A percentile compares a stretch with the other conserved stretches of the same genome.
Evolutionary conservation across 2,113 vertebrate genomes (phyloP).

Genomic region (Hucho hucho): DNA sequence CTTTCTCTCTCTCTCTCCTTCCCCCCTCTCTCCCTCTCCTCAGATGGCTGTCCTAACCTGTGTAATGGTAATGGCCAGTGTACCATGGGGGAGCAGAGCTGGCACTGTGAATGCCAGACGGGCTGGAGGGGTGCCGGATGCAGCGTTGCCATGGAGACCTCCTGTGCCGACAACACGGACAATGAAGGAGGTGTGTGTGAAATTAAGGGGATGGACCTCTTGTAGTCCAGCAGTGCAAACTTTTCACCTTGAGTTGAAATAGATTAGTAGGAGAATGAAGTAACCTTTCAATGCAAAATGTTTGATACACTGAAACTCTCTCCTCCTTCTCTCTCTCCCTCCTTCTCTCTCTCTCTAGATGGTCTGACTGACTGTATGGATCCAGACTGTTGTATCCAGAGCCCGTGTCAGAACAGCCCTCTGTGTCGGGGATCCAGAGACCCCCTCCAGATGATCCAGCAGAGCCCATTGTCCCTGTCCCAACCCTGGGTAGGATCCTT

Average conservation of each 20-base stretch:
- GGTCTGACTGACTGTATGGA: constrained; percentile 97
- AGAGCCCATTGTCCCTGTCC: constrained; percentile 77
- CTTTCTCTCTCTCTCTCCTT: constrained; percentile 1
- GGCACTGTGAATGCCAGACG: constrained; percentile 98
- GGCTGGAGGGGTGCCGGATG: constrained; percentile 98
- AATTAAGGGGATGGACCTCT: background rate
- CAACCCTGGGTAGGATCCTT: constrained; percentile 87
- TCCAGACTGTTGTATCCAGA: constrained; percentile 97
- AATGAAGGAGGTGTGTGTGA: constrained; percentile 93
- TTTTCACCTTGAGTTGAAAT: no score
- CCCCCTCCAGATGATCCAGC: constrained; percentile 93
- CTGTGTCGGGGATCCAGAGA: constrained; percentile 94
- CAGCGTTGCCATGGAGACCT: constrained; percentile 98
- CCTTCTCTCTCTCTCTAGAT: constrained; percentile 70
- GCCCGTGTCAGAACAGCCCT: constrained; percentile 91
- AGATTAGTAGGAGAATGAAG: no score
- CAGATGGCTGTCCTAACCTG: constrained; percentile 98
- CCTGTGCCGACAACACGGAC: constrained; percentile 98
- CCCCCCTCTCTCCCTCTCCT: constrained; percentile 66
- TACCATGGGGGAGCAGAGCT: constrained; percentile 98
- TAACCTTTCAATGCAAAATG: background rate
- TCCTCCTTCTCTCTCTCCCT: background rate
- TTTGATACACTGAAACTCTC: constrained; percentile 5
- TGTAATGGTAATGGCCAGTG: constrained; percentile 98
- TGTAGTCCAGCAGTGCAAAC: no score